Evolutionary conservation across 1,140 invertebrate species (phyloP).

Genomic region (Lepidurus couesii): DNA sequence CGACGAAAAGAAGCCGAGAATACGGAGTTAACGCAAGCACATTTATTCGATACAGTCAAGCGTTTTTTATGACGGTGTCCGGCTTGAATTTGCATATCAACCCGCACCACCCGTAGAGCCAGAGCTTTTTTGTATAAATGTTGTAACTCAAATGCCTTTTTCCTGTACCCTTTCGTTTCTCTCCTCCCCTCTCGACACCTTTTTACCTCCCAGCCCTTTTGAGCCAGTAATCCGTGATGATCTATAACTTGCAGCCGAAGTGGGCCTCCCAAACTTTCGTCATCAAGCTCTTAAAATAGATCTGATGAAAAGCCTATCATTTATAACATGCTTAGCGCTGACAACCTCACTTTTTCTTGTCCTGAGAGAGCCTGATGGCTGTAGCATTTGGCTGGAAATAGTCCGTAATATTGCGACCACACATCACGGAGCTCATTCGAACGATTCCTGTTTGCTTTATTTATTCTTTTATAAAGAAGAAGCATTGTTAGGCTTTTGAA

Average conservation of each 20-base stretch:
- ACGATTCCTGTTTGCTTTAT: not conserved
- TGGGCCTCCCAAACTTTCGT: not conserved
- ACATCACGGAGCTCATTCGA: not conserved
- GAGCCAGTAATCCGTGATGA: not conserved
- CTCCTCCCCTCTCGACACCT: not conserved
- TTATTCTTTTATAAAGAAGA: not conserved
- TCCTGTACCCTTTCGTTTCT: not conserved
- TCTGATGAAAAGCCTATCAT: not conserved
- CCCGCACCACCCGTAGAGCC: constrained; percentile 15
- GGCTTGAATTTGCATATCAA: constrained; percentile 19
- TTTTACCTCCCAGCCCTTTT: not conserved
- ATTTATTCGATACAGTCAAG: not conserved
- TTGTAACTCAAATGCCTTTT: constrained; percentile 22
- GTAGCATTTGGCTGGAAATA: not conserved
- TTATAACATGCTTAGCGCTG: not conserved
- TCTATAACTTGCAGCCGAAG: constrained; percentile 2
- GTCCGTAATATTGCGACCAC: not conserved
- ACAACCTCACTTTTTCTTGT: not conserved
- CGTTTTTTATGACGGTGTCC: constrained; percentile 17
- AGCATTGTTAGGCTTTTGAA: constrained; percentile 17
- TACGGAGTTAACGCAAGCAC: constrained; percentile 4
- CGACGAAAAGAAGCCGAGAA: not conserved
- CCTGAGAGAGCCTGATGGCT: not conserved
- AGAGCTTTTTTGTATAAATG: constrained; percentile 4
- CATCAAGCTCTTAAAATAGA: not conserved